phyloP scores from a whole-genome alignment of 1,140 invertebrate genomes.

The Subanguina moxae region DNA sequence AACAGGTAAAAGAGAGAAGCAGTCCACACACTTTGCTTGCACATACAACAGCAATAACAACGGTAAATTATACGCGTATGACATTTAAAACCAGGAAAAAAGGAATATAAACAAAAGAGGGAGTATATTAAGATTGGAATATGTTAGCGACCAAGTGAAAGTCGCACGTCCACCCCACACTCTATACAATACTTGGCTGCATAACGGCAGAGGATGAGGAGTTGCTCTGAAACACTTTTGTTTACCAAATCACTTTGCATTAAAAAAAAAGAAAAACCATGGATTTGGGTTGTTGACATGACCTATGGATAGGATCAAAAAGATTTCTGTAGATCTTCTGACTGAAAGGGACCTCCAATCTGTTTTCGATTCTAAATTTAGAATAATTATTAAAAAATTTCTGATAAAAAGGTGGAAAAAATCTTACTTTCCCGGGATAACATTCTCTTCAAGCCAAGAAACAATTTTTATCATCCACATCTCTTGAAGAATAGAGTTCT shows the following conservation, averaged over 20 bases:
- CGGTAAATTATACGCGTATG: too few relatives aligned
- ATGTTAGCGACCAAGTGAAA: too few relatives aligned
- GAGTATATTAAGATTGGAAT: too few relatives aligned
- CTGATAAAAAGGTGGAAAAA: conserved; percentile 18
- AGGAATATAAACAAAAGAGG: too few relatives aligned
- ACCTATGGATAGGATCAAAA: neutral
- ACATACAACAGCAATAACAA: too few relatives aligned
- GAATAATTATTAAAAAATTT: neutral
- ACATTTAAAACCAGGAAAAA: too few relatives aligned
- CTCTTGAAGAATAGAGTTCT: conserved; percentile 37
- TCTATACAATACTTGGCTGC: too few relatives aligned
- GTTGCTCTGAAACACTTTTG: neutral
- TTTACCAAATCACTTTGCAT: neutral
- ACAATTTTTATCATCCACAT: conserved; percentile 43
- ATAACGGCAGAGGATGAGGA: neutral
- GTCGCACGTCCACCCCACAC: too few relatives aligned
- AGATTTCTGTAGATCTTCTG: conserved; percentile 3
- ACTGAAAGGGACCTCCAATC: conserved; percentile 21
- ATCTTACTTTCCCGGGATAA: conserved; percentile 46
- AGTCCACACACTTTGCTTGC: too few relatives aligned
- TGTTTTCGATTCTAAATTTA: conserved; percentile 17
- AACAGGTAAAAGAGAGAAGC: too few relatives aligned
- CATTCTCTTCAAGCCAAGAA: conserved; percentile 53
- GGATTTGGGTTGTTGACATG: neutral
- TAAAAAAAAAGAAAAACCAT: neutral